Base-by-base conservation (phyloP, 30 jellyfish, hydroid and myxozoan genomes). In the Chrysaora quinquecirrha region DNA sequence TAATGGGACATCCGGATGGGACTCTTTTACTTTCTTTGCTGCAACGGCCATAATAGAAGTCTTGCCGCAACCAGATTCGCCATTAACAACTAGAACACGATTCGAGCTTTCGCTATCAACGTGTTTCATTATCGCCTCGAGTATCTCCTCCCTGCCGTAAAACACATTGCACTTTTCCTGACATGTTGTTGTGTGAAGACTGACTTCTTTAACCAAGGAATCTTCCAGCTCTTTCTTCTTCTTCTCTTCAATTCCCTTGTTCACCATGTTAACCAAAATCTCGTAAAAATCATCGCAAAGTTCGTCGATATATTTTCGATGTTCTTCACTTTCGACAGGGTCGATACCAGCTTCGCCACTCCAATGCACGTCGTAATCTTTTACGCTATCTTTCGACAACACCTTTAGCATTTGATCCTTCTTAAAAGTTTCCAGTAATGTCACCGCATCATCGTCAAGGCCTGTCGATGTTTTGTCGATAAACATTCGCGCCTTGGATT, bases 61-160 rank as follows among this genome's bases (percentile, higher is more conserved):
- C 54, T 90, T 90, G 4, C 97, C 97, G 50, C 97, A 90, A 1
- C 97, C 97, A 21, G 93, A 90, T 32, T 83, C 85, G n/a, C 97
- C 97, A 70, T 90, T 67, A 24, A 90, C 87, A 56, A 83, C 92
- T 60, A 90, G 50, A 0, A 89, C 73, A 3, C 78, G 32, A 21
- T 60, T 78, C 29, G 56, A 58, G 3, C 31, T 35, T 1, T n/a
- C 80, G 12, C 86, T 31, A 28, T 73, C 74, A 25, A 76, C 76
- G 34, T 90, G 87, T 20, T 76, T 21, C 27, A 70, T 30, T 19
- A 90, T 90, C 23, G 78, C 70, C 27, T 84, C 83, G 1, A 90
- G 24, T 2, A 90, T 69, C 18, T 87, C 95, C 50, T 83, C 90
- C n/a, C 95, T 88, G 14, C 97, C 97, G 50, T 54, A 88, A 60